Evolutionary conservation across 2,888 invertebrate species (phyloP), one percentile per base, ranked within the genome.

Genomic region (Pyrochroa serraticornis): DNA sequence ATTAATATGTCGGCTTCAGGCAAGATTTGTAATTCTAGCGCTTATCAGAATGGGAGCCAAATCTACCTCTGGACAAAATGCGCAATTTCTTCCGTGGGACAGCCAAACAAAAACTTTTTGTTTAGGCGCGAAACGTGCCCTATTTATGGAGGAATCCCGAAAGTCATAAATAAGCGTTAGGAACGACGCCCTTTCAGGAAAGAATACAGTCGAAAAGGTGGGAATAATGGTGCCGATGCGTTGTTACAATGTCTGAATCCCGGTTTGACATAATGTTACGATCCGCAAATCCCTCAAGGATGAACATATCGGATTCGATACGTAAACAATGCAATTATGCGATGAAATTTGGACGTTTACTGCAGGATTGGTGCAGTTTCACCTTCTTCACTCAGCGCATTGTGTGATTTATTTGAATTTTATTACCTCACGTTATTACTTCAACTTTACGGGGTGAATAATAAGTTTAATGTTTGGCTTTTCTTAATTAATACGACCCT

Each of bases 101-200:
- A 22, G 22, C 22, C 22, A 22, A 22, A 22, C 22, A 22, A 22
- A 22, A 22, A 22, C 22, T 22, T 22, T 22, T 22, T 22, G 22
- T 22, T 53, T 46, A 31, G 30, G 46, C 45, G 38, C 46, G 35
- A 53, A 46, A 53, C 46, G 39, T 53, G 44, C 31, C 37, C 38
- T 52, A 37, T 37, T 44, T 38, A 52, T 52, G 33, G 52, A 36
- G 32, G 37, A 45, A 44, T 52, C 44, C 52, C 37, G 52, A 45
- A 53, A 53, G 36, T 30, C 46, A 53, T 53, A 53, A 53, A 53
- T 53, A 53, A 53, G 53, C 39, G 39, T 52, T 53, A 53, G 41
- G 46, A 39, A 31, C 32, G 53, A 53, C 46, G 45, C 45, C 38
- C 45, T 53, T 53, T 53, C 45, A 36, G 38, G 30, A 37, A 46